Evolutionary conservation across 2,797 vertebrate genomes (phyloP).

Genomic region (Fratercula arctica): DNA sequence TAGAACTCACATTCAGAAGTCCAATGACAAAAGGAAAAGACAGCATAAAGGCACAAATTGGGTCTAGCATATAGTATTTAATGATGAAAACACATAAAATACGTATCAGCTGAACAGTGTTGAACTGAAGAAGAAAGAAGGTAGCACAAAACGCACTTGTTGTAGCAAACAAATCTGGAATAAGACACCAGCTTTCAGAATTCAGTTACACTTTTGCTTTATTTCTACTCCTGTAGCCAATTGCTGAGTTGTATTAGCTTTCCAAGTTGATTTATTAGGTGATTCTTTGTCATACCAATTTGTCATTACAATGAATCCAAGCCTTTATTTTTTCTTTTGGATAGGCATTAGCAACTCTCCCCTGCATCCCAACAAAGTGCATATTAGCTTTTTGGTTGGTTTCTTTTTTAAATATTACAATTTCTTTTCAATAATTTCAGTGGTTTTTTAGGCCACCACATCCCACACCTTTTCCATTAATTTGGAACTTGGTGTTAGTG

Average conservation of each 20-base stretch:
- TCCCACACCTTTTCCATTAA: not conserved
- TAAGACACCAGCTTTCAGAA: not conserved
- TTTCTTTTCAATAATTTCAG: not conserved
- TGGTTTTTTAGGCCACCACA: not conserved
- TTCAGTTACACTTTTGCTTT: not conserved
- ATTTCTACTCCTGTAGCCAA: not conserved
- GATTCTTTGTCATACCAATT: not conserved
- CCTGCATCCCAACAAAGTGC: not conserved
- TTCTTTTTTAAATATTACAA: not conserved
- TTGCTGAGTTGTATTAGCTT: not conserved
- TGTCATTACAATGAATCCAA: not conserved
- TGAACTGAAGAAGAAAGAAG: not conserved
- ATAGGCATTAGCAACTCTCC: not conserved
- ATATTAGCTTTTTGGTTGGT: not conserved
- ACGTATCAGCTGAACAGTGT: not conserved
- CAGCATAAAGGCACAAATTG: not conserved
- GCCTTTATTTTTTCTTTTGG: not conserved
- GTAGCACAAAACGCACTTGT: not conserved
- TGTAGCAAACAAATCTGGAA: not conserved
- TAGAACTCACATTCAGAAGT: not conserved
- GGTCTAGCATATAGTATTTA: not conserved
- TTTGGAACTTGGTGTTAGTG: not conserved
- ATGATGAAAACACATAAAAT: not conserved
- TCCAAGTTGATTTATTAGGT: not conserved
- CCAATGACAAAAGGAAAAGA: not conserved